A percentile compares a stretch with the other conserved stretches of the same genome.
These are phyloP conservation scores for Caenorhabditis latens DNA, from an alignment of 1,140 invertebrate genomes.

Conservation along the genomic window DNA sequence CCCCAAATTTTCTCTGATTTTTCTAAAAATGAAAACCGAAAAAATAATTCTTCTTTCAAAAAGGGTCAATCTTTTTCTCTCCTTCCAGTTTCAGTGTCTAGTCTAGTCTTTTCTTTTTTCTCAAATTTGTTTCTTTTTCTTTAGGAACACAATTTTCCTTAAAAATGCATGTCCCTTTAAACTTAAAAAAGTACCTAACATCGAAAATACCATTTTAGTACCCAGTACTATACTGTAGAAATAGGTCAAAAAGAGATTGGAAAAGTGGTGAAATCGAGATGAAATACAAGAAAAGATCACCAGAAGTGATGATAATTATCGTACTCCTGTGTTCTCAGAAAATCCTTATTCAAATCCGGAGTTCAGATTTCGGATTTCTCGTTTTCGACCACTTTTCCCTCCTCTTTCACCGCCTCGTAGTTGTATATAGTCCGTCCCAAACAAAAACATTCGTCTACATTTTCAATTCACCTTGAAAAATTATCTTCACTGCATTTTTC, in stretches of 20 bases:
- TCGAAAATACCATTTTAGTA: neutral
- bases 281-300: neutral
- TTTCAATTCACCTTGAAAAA: no score
- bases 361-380: no score
- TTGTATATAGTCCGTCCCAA: constrained; percentile 15
- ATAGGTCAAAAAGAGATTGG: no score
- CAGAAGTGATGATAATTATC: neutral
- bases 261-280: no score
- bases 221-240: neutral
- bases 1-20: constrained; percentile 28
- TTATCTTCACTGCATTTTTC: neutral
- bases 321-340: no score
- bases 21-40: no score
- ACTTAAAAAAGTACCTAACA: neutral
- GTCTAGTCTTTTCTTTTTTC: constrained; percentile 5
- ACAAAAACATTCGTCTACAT: no score
- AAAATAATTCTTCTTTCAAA: neutral
- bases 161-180: neutral
- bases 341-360: no score
- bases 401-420: neutral
- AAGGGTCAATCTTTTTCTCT: neutral
- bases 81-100: neutral
- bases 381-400: neutral
- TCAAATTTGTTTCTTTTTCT: neutral
- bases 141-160: constrained; percentile 36